Evolutionary conservation across 2,888 invertebrate genomes (phyloP).

Genomic region (Listrodromus nycthemerus): DNA sequence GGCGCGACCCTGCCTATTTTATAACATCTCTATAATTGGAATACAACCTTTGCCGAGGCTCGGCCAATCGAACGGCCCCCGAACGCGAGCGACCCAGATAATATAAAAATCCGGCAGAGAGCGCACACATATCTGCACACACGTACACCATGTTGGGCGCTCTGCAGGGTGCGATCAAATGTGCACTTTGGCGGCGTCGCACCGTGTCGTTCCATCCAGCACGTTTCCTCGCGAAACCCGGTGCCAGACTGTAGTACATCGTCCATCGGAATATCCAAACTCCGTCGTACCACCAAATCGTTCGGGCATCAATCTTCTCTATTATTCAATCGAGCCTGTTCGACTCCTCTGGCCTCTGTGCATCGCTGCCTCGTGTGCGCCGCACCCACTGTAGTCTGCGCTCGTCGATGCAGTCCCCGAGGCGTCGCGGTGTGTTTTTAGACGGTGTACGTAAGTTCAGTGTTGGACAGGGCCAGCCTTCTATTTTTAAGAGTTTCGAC

Average conservation of each 20-base stretch:
- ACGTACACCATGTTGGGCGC: background rate
- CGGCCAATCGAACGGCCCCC: conserved; percentile 73
- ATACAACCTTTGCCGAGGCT: conserved; percentile 76
- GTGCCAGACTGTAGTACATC: conserved; percentile 8
- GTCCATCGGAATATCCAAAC: conserved; percentile 23
- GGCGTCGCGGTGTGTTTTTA: conserved; percentile 40
- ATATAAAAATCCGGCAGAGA: conserved; percentile 64
- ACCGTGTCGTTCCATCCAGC: background rate
- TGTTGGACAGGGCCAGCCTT: conserved; percentile 39
- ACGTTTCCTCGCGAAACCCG: background rate
- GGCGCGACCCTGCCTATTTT: conserved; percentile 71
- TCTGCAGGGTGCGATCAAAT: conserved; percentile 29
- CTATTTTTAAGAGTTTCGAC: conserved; percentile 52
- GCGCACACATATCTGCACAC: background rate
- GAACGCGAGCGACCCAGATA: conserved; percentile 73
- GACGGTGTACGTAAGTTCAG: conserved; percentile 42
- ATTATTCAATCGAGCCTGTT: conserved; percentile 52
- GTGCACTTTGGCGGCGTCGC: conserved; percentile 31
- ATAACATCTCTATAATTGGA: conserved; percentile 78
- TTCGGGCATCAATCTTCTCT: conserved; percentile 55
- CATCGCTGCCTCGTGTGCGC: background rate
- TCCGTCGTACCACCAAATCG: conserved; percentile 17
- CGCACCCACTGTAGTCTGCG: background rate
- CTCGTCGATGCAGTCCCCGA: conserved; percentile 35
- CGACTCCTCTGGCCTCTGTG: background rate